A percentile compares a stretch with the other conserved stretches of the same genome.
Conservation (phyloP, 2,113 vertebrate genomes). For the Hypomesus transpacificus region DNA sequence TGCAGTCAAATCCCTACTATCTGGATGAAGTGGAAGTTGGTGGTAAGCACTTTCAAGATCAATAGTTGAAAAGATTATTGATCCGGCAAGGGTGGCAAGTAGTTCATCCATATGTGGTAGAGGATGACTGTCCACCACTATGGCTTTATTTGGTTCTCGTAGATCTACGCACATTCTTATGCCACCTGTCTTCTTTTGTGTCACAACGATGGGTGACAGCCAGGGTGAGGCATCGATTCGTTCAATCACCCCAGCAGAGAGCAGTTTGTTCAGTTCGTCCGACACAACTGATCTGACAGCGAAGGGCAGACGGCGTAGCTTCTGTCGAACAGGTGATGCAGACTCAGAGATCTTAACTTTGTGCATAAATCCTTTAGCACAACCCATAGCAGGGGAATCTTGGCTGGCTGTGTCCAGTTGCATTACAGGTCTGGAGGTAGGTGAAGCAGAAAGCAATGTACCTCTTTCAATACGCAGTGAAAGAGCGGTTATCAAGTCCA, state of each 20-base stretch:
- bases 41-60: constrained; percentile 28
- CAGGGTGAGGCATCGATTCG: constrained; percentile 12
- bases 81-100: neutral
- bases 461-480: neutral
- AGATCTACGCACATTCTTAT: constrained; percentile 30
- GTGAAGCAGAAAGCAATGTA: neutral
- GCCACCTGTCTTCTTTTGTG: neutral
- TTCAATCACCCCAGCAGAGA: constrained; percentile 10
- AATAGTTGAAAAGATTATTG: constrained; percentile 21
- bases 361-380: constrained; percentile 25
- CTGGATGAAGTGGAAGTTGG: constrained; percentile 16
- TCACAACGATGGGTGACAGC: constrained; percentile 12
- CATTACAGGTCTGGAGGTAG: neutral
- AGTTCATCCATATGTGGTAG: constrained; percentile 22
- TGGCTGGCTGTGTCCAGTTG: neutral
- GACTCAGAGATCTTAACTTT: constrained; percentile 5
- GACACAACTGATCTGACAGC: too few relatives aligned
- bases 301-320: neutral
- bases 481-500: neutral
- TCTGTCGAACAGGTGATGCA: constrained; percentile 7
- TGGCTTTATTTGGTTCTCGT: constrained; percentile 25
- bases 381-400: neutral
- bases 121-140: constrained; percentile 8
- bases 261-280: neutral
- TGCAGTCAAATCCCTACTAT: constrained; percentile 20